Evolutionary conservation across 2,113 vertebrate species (phyloP).

Genomic region (Platycercus adscitus): DNA sequence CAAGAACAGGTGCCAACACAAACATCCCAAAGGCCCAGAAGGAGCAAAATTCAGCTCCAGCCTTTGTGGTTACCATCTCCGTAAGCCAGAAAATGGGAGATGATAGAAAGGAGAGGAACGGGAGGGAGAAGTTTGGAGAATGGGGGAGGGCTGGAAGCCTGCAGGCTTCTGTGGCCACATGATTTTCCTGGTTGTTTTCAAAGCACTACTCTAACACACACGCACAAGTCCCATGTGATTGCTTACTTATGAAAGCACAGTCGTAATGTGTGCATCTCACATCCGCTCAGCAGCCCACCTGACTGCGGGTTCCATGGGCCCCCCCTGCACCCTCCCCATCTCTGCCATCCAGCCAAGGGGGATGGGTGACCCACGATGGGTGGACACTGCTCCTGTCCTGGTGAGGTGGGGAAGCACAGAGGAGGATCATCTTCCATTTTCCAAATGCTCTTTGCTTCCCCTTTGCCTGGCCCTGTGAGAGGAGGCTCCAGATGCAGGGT

Average conservation of each 20-base stretch:
- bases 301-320: not conserved
- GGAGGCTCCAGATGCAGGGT: not conserved
- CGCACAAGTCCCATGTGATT: constrained; percentile 69
- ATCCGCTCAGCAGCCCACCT: constrained; percentile 27
- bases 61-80: not conserved
- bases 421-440: not conserved
- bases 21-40: not conserved
- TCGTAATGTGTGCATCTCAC: not conserved
- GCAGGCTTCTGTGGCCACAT: constrained; percentile 65
- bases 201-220: not conserved
- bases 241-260: constrained; percentile 62
- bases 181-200: constrained; percentile 72
- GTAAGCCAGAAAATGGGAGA: not conserved
- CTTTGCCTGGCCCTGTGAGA: not conserved
- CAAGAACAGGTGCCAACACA: not conserved
- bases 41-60: not conserved
- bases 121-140: not conserved
- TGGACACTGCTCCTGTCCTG: not conserved
- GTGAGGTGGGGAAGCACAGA: accelerated
- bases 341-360: not conserved
- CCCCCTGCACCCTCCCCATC: not conserved
- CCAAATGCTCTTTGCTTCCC: not conserved
- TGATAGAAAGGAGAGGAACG: not conserved
- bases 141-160: not conserved
- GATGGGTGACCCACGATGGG: not conserved